Evolutionary conservation across 2,113 vertebrate genomes (phyloP).

Genomic region (Conger conger): DNA sequence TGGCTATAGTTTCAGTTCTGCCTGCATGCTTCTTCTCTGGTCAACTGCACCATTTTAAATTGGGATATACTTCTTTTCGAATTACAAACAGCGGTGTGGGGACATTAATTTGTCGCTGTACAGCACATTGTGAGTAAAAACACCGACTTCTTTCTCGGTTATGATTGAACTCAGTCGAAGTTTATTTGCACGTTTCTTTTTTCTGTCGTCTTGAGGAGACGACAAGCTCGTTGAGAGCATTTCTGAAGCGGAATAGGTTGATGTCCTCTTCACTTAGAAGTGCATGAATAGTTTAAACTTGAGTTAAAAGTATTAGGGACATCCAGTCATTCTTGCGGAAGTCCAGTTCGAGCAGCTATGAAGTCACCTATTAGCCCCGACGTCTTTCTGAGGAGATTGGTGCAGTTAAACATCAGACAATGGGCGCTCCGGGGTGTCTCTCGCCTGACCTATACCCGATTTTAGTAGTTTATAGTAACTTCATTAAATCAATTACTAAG

Average conservation of each 20-base stretch:
- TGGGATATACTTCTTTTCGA: conserved; percentile 54
- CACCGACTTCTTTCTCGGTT: conserved; percentile 24
- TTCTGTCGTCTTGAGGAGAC: conserved; percentile 2
- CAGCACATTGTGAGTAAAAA: conserved; percentile 40
- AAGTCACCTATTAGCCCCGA: conserved; percentile 85
- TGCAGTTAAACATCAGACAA: conserved; percentile 84
- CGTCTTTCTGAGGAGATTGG: conserved; percentile 80
- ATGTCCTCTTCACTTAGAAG: conserved; percentile 47
- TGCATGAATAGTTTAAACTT: conserved; percentile 43
- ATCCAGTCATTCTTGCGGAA: conserved; percentile 56
- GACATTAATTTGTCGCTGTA: conserved; percentile 29
- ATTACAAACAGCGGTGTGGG: conserved; percentile 48
- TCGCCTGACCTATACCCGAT: conserved; percentile 81
- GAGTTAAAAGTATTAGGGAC: conserved; percentile 43
- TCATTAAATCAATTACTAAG: conserved; percentile 91
- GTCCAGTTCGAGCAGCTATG: conserved; percentile 76
- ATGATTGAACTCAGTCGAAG: background rate
- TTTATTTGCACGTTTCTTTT: conserved; percentile 9
- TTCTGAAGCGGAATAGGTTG: conserved; percentile 12
- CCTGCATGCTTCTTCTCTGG: conserved; percentile 64
- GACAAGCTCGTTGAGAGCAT: conserved; percentile 15
- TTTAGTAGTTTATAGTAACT: conserved; percentile 88
- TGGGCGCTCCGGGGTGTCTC: conserved; percentile 77
- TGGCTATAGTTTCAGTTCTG: conserved; percentile 59
- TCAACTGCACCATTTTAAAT: conserved; percentile 59